A percentile compares a stretch with the other conserved stretches of the same genome.
These are phyloP conservation scores for Brachypteracias leptosomus DNA, from an alignment of 2,113 vertebrate genomes.

Conservation along the genomic window DNA sequence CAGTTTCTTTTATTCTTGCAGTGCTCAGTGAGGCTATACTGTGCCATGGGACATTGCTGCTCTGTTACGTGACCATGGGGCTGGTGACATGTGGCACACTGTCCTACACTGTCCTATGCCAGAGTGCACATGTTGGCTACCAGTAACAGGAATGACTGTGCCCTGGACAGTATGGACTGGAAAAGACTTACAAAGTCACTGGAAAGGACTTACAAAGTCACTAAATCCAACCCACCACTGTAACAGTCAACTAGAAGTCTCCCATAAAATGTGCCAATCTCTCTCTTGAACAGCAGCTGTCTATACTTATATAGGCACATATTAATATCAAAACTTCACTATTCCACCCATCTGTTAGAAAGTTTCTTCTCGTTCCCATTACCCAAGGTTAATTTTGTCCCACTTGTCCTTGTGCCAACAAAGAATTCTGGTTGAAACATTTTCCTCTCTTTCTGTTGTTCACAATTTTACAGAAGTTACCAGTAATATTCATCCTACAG, in stretches of 20 bases:
- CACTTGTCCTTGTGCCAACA: rapidly evolving
- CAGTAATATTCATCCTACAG: background rate
- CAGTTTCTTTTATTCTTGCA: background rate
- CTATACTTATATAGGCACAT: background rate
- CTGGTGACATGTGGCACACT: background rate
- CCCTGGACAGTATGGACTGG: background rate
- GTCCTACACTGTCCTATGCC: background rate
- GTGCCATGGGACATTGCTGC: background rate
- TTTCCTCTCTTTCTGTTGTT: background rate
- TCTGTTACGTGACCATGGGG: background rate
- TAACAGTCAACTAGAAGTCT: background rate
- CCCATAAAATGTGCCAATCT: background rate
- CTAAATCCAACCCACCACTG: background rate
- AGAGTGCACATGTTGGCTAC: background rate
- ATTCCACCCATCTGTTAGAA: background rate
- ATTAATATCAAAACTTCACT: background rate
- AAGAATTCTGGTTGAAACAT: background rate
- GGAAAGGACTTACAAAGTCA: background rate
- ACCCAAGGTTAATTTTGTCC: background rate
- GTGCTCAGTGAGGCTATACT: background rate
- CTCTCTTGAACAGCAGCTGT: background rate
- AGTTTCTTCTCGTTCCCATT: background rate
- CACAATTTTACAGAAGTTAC: background rate
- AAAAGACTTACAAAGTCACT: background rate
- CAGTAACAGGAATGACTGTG: background rate